These are phyloP conservation scores for Plagodis dolabraria DNA, from an alignment of 2,888 invertebrate genomes.

Conservation along the genomic window DNA sequence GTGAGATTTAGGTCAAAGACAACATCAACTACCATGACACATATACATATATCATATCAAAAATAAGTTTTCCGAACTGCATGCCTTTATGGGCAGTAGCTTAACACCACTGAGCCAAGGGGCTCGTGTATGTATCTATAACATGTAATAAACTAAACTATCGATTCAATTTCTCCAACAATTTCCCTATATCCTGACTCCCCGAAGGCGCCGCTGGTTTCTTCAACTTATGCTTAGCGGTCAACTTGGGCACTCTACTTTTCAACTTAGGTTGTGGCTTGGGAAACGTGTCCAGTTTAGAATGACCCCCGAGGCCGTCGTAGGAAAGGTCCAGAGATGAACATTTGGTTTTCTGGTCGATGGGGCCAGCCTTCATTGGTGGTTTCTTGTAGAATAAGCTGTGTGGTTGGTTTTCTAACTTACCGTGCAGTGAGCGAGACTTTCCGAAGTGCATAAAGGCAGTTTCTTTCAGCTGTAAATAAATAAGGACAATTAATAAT, in stretches of 20 bases:
- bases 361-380: slow-evolving; percentile 47
- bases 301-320: slow-evolving; percentile 84
- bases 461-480: slow-evolving; percentile 62
- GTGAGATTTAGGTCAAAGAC: too few species aligned
- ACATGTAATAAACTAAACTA: not conserved
- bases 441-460: slow-evolving; percentile 56
- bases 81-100: too few species aligned
- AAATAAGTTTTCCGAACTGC: too few species aligned
- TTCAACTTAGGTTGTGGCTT: slow-evolving; percentile 49
- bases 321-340: slow-evolving; percentile 61
- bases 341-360: slow-evolving; percentile 31
- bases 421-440: slow-evolving; percentile 39
- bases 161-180: slow-evolving; percentile 48
- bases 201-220: slow-evolving; percentile 49
- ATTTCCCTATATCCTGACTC: slow-evolving; percentile 56
- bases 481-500: too few species aligned
- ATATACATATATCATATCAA: too few species aligned
- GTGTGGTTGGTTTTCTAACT: slow-evolving; percentile 34
- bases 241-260: slow-evolving; percentile 55
- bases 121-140: not conserved
- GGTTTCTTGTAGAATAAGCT: slow-evolving; percentile 66
- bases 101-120: too few species aligned
- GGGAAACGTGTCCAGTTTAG: slow-evolving; percentile 79
- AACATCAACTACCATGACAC: too few species aligned
- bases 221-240: slow-evolving; percentile 63